A percentile compares a stretch with the other conserved stretches of the same genome.
phyloP scores from a whole-genome alignment of 2,113 vertebrate genomes.

The Ailurus styani region DNA sequence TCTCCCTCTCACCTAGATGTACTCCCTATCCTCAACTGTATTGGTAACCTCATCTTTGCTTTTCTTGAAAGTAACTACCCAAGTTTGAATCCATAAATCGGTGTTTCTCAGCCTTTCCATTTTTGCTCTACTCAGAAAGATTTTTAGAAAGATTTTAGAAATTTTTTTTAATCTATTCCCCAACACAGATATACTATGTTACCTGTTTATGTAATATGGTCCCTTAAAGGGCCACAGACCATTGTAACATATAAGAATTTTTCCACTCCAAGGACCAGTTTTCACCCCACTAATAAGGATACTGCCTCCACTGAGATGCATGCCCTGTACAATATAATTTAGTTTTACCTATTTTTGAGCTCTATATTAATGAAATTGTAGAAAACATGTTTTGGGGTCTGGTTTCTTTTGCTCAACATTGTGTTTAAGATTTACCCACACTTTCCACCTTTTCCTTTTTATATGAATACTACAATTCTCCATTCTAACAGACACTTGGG shows the following conservation, averaged over 20 bases:
- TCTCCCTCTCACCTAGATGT: background rate
- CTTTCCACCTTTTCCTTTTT: background rate
- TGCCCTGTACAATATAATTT: background rate
- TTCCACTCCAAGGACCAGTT: background rate
- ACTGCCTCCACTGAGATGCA: background rate
- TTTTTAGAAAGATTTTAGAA: background rate
- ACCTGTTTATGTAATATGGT: background rate
- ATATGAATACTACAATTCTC: background rate
- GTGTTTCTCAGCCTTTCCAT: background rate
- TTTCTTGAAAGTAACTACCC: background rate
- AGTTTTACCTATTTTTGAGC: background rate
- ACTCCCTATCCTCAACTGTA: background rate
- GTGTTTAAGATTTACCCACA: background rate
- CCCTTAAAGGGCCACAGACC: background rate
- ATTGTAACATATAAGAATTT: background rate
- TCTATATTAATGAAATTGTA: background rate
- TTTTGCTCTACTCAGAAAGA: background rate
- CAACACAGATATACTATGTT: background rate
- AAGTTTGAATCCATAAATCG: background rate
- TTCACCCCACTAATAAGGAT: background rate
- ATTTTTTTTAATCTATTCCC: background rate
- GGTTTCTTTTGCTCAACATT: background rate
- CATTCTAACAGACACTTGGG: background rate
- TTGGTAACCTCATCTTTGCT: background rate
- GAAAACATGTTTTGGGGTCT: background rate